Conservation (phyloP, 2,113 vertebrate genomes). For the Indri indri region DNA sequence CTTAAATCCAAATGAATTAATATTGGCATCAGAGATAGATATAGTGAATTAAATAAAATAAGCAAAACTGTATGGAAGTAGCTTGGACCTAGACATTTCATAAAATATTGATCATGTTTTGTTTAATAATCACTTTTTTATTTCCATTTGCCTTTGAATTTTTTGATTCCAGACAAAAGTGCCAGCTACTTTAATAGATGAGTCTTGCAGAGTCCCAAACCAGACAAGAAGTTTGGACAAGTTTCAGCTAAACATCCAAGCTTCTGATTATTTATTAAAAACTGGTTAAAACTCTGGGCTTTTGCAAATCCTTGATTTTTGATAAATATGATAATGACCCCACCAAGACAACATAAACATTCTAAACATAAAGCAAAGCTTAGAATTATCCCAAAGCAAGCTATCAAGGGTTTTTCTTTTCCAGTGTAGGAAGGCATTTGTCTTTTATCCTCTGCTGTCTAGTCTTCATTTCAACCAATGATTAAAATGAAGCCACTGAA, state of each 20-base stretch:
- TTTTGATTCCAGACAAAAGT: neutral
- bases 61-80: neutral
- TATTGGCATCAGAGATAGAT: neutral
- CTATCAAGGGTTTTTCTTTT: neutral
- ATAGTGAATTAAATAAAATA: neutral
- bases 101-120: constrained; percentile 21
- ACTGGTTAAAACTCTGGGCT: neutral
- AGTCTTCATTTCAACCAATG: neutral
- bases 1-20: constrained; percentile 20
- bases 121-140: constrained; percentile 13
- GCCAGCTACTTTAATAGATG: neutral
- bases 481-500: constrained; percentile 26
- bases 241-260: neutral
- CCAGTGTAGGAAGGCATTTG: neutral
- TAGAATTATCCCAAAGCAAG: constrained; percentile 8
- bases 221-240: constrained; percentile 13
- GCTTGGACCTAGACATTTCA: neutral
- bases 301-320: constrained; percentile 37
- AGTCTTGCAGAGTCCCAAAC: neutral
- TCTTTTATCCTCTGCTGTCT: neutral
- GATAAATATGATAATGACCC: neutral
- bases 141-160: neutral
- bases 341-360: neutral
- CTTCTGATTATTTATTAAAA: constrained; percentile 38
- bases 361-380: neutral